Conservation (phyloP, 2,113 vertebrate species). For the Cyphomyrus plagiostoma region DNA sequence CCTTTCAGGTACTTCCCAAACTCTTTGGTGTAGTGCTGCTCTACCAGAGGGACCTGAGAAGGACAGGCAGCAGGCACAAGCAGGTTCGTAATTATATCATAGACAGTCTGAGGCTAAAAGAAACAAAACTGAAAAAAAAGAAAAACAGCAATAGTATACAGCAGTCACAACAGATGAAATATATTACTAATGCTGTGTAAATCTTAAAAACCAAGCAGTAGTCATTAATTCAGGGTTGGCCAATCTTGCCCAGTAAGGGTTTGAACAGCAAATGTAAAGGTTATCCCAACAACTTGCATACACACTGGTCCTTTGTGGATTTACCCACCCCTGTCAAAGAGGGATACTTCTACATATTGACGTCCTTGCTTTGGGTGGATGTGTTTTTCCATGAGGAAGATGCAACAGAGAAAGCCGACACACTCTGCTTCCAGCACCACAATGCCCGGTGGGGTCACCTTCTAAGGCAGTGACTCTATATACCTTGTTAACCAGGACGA, state of each 20-base stretch:
- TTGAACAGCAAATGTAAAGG: too few species aligned
- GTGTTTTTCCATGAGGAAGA: background rate
- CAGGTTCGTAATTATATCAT: background rate
- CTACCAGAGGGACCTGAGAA: conserved; percentile 79
- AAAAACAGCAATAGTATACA: background rate
- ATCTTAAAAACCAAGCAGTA: background rate
- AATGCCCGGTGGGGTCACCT: background rate
- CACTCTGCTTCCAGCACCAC: background rate
- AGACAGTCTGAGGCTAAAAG: background rate
- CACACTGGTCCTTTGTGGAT: too few species aligned
- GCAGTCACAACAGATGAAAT: background rate
- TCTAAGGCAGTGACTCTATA: background rate
- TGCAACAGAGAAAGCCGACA: background rate
- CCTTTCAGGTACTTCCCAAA: conserved; percentile 74
- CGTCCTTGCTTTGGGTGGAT: background rate
- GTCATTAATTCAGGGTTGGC: background rate
- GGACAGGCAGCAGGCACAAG: background rate
- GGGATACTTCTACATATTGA: background rate
- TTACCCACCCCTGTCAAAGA: background rate
- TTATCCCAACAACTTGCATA: too few species aligned
- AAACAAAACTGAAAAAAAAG: background rate
- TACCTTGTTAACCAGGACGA: conserved; percentile 95
- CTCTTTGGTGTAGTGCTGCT: conserved; percentile 80
- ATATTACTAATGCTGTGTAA: background rate
- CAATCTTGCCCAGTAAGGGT: too few species aligned